phyloP scores from a whole-genome alignment of 2,797 vertebrate species.

The Rhynchonycteris naso region DNA sequence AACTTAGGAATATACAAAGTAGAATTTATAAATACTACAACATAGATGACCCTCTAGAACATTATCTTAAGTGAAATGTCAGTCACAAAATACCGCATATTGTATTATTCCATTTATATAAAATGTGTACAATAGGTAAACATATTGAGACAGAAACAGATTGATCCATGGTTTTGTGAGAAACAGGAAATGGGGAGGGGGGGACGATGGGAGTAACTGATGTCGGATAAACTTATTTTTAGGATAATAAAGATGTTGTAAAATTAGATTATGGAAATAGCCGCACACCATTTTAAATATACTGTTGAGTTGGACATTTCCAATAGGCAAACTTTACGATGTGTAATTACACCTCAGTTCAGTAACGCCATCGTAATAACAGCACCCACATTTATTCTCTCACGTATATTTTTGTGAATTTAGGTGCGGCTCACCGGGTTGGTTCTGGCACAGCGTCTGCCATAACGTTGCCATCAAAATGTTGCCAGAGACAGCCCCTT shows the following conservation, averaged over 20 bases:
- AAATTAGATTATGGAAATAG: not conserved
- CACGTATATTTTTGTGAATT: not conserved
- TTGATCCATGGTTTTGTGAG: not conserved
- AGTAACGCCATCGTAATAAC: not conserved
- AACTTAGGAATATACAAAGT: not conserved
- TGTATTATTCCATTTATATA: not conserved
- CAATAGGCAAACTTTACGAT: not conserved
- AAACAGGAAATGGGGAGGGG: not conserved
- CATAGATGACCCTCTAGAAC: not conserved
- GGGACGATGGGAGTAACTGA: too few relatives aligned
- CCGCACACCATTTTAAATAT: not conserved
- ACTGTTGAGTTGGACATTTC: not conserved
- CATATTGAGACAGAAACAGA: not conserved
- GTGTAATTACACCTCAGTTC: not conserved
- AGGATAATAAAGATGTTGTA: not conserved
- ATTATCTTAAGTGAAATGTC: not conserved
- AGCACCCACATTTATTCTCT: not conserved
- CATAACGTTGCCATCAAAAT: not conserved
- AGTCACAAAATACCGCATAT: not conserved
- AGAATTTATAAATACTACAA: not conserved
- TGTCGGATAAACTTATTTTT: not conserved
- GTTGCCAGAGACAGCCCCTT: not conserved
- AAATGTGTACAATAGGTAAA: not conserved
- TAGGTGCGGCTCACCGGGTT: not conserved
- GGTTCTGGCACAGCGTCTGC: not conserved